These are phyloP conservation scores for Drosophila punjabiensis DNA, from an alignment of 1,140 invertebrate genomes.

Conservation along the genomic window DNA sequence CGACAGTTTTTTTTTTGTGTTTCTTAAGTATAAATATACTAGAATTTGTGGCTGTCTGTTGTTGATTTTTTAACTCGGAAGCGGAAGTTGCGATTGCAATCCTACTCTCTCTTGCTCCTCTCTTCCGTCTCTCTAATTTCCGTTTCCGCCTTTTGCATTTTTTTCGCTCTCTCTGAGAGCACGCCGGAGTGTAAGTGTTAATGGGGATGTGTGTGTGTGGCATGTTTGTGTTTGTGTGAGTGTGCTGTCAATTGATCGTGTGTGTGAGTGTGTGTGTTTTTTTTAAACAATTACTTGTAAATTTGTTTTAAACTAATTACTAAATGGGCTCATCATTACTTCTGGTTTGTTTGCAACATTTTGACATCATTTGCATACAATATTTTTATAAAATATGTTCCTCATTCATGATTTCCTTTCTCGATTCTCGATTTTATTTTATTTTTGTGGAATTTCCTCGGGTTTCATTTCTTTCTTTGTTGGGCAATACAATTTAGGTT, in stretches of 20 bases:
- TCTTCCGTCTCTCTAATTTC: conserved; percentile 14
- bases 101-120: conserved; percentile 2
- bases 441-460: conserved; percentile 53
- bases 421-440: conserved; percentile 55
- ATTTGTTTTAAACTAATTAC: conserved; percentile 83
- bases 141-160: conserved; percentile 41
- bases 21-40: conserved; percentile 67
- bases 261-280: conserved; percentile 22
- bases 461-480: conserved; percentile 31
- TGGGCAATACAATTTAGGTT: conserved; percentile 74
- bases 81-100: conserved; percentile 25
- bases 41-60: conserved; percentile 65
- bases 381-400: conserved; percentile 82
- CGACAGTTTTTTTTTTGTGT: conserved; percentile 38
- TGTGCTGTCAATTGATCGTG: conserved; percentile 56
- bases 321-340: conserved; percentile 70
- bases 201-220: conserved; percentile 28
- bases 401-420: conserved; percentile 51
- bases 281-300: conserved; percentile 79
- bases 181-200: conserved; percentile 48
- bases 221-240: conserved; percentile 24
- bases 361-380: conserved; percentile 83
- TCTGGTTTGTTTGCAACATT: conserved; percentile 80
- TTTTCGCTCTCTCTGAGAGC: conserved; percentile 73
- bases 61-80: conserved; percentile 19